Evolutionary conservation across 2,113 vertebrate genomes (phyloP).

Genomic region (Gymnocephalus cernua): DNA sequence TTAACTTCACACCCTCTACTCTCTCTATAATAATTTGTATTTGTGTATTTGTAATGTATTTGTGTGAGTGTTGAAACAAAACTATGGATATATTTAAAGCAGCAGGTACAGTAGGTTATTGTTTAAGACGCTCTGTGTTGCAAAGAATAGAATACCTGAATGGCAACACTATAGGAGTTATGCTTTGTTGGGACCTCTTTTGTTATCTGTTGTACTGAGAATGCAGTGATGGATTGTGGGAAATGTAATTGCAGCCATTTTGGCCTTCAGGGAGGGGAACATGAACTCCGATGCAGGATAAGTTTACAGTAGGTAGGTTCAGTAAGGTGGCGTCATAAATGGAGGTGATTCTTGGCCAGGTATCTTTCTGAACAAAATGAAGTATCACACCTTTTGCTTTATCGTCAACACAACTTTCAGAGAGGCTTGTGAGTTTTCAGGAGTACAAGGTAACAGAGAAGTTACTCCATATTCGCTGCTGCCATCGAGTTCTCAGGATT

Average conservation of each 20-base stretch:
- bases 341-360: background rate
- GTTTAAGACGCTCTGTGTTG: constrained; percentile 24
- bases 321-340: constrained; percentile 1
- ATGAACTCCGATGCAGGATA: constrained; percentile 42
- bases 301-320: constrained; percentile 34
- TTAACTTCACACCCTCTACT: background rate
- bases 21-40: background rate
- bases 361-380: background rate
- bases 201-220: constrained; percentile 68
- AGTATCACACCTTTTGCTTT: background rate
- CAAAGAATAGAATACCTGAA: constrained; percentile 64
- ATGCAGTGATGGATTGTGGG: constrained; percentile 64
- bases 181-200: constrained; percentile 72
- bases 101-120: constrained; percentile 16
- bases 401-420: background rate
- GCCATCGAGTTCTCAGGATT: constrained; percentile 10
- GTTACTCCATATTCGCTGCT: constrained; percentile 1
- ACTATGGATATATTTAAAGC: background rate
- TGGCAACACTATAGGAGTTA: constrained; percentile 40
- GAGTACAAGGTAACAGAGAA: background rate
- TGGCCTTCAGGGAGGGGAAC: constrained; percentile 36
- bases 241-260: constrained; percentile 38
- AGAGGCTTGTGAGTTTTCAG: background rate
- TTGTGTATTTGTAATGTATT: too few species aligned
- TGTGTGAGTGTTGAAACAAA: background rate